These are phyloP conservation scores for Saguinus midas DNA, from an alignment of 2,113 vertebrate genomes.

Conservation along the genomic window DNA sequence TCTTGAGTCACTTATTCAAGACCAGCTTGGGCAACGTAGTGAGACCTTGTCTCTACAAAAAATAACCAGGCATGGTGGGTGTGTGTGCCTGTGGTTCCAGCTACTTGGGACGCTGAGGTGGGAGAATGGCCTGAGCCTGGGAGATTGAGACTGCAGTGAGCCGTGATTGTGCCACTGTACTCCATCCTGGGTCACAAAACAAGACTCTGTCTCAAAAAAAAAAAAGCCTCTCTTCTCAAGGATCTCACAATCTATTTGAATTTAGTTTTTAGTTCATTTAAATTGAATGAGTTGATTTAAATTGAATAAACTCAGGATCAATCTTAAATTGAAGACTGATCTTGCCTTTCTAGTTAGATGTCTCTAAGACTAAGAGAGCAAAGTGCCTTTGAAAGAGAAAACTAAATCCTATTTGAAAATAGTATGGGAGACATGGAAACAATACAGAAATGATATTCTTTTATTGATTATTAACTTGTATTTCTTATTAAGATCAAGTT, in stretches of 20 bases:
- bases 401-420: neutral
- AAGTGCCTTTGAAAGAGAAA: conserved; percentile 27
- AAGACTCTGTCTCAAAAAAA: no score
- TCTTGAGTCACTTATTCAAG: neutral
- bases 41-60: no score
- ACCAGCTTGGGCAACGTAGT: no score
- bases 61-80: no score
- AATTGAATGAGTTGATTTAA: neutral
- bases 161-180: no score
- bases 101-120: no score
- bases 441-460: conserved; percentile 35
- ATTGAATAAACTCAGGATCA: no score
- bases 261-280: conserved; percentile 38
- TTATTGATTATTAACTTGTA: neutral
- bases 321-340: neutral
- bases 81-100: no score
- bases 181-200: no score
- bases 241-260: neutral
- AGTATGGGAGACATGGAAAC: neutral
- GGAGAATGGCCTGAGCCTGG: no score
- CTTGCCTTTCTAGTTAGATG: conserved; percentile 18
- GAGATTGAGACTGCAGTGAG: no score
- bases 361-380: neutral
- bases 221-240: neutral
- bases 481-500: conserved; percentile 44